Percentiles rank a stretch among this genome's conserved stretches.
These are phyloP conservation scores for Clostera curtula DNA, from an alignment of 2,888 invertebrate species.

Conservation along the genomic window DNA sequence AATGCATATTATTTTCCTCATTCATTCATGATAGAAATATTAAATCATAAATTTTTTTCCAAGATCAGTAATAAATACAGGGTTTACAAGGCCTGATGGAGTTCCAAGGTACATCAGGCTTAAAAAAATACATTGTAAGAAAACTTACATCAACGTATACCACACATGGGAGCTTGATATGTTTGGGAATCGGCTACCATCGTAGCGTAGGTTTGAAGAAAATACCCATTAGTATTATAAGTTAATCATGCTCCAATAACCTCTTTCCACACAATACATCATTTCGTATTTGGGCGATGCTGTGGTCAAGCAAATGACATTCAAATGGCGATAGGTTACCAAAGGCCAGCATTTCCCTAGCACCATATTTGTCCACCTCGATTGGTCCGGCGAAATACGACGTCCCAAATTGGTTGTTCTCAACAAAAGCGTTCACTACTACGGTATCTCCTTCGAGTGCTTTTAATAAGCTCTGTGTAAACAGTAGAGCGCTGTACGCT, in stretches of 20 bases:
- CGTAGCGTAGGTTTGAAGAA: too few species aligned
- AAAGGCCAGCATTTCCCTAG: constrained; percentile 41
- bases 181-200: too few species aligned
- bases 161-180: too few species aligned
- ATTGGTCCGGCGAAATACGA: constrained; percentile 46
- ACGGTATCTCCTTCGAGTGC: constrained; percentile 44
- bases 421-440: constrained; percentile 40
- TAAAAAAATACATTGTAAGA: too few species aligned
- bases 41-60: not conserved
- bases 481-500: constrained; percentile 77
- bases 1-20: constrained; percentile 17
- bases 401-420: constrained; percentile 58
- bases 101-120: too few species aligned
- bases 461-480: constrained; percentile 71
- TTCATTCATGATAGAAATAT: not conserved
- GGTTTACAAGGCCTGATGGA: too few species aligned
- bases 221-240: too few species aligned
- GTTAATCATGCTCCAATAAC: constrained; percentile 34
- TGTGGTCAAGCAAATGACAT: constrained; percentile 38
- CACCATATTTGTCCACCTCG: constrained; percentile 33
- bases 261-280: constrained; percentile 42
- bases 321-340: constrained; percentile 36
- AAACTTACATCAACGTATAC: too few species aligned
- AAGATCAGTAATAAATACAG: not conserved
- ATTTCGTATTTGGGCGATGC: constrained; percentile 39